phyloP scores from a whole-genome alignment of 2,797 vertebrate species.

The Alectoris magna region DNA sequence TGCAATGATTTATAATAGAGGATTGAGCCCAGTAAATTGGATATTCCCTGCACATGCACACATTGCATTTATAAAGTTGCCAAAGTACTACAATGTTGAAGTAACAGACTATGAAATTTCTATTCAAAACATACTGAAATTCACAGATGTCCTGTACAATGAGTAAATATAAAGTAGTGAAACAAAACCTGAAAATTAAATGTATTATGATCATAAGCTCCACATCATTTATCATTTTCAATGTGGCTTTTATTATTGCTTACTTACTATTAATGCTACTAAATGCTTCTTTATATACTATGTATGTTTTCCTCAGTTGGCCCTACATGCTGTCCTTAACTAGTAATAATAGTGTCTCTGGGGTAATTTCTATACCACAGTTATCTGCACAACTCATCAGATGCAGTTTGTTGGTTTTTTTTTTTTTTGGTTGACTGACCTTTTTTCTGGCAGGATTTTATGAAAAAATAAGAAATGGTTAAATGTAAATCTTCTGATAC shows the following conservation, averaged over 20 bases:
- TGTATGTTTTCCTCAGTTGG: not conserved
- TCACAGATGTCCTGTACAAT: not conserved
- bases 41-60: slow-evolving; percentile 24
- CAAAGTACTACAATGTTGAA: not conserved
- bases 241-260: not conserved
- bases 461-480: not conserved
- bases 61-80: not conserved
- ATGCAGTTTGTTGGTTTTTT: not conserved
- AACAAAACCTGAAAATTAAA: not conserved
- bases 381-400: not conserved
- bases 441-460: not conserved
- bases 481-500: not conserved
- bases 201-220: not conserved
- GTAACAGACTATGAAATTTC: slow-evolving; percentile 47
- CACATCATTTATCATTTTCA: not conserved
- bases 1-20: slow-evolving; percentile 28
- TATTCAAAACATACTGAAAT: slow-evolving; percentile 14
- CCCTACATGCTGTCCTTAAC: not conserved
- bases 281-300: not conserved
- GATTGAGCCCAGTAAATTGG: not conserved
- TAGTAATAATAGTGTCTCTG: not conserved
- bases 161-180: not conserved
- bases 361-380: not conserved
- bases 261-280: not conserved
- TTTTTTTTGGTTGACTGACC: not conserved